A percentile compares a stretch with the other conserved stretches of the same genome.
These are phyloP conservation scores for Dynastes grantii DNA, from an alignment of 2,888 invertebrate species.

Conservation along the genomic window DNA sequence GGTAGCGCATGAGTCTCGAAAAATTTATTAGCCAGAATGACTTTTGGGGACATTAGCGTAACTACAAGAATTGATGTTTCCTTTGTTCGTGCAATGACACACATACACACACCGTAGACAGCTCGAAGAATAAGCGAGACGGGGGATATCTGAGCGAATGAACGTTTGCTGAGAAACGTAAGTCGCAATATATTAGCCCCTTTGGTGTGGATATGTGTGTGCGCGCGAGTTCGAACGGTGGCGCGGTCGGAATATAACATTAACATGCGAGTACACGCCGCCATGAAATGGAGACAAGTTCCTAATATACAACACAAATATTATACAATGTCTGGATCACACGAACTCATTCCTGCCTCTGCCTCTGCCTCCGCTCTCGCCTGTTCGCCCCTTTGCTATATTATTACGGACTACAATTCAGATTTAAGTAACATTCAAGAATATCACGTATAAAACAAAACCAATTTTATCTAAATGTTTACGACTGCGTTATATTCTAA, in stretches of 20 bases:
- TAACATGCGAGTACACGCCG: slow-evolving; percentile 54
- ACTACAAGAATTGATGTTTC: slow-evolving; percentile 45
- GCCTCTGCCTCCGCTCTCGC: neutral
- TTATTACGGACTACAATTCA: slow-evolving; percentile 53
- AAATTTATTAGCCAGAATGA: slow-evolving; percentile 46
- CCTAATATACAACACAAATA: slow-evolving; percentile 54
- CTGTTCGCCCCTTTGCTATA: slow-evolving; percentile 43
- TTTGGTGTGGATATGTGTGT: slow-evolving; percentile 45
- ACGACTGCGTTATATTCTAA: slow-evolving; percentile 48
- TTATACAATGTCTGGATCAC: slow-evolving; percentile 54
- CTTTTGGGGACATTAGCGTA: slow-evolving; percentile 43
- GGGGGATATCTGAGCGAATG: slow-evolving; percentile 29
- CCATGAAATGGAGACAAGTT: slow-evolving; percentile 54
- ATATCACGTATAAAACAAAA: slow-evolving; percentile 54
- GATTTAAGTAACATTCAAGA: slow-evolving; percentile 54
- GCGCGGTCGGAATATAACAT: slow-evolving; percentile 48
- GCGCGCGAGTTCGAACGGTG: slow-evolving; percentile 46
- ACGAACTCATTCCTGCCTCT: slow-evolving; percentile 47
- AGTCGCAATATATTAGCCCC: slow-evolving; percentile 50
- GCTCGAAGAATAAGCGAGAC: slow-evolving; percentile 34
- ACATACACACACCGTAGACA: slow-evolving; percentile 19
- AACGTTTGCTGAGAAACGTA: slow-evolving; percentile 39
- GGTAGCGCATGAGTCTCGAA: slow-evolving; percentile 41
- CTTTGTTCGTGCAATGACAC: slow-evolving; percentile 44
- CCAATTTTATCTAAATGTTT: slow-evolving; percentile 54